Percentiles rank a stretch among this genome's conserved stretches.
Conservation (phyloP, 2,797 vertebrate species). For the Phrynocephalus forsythii region DNA sequence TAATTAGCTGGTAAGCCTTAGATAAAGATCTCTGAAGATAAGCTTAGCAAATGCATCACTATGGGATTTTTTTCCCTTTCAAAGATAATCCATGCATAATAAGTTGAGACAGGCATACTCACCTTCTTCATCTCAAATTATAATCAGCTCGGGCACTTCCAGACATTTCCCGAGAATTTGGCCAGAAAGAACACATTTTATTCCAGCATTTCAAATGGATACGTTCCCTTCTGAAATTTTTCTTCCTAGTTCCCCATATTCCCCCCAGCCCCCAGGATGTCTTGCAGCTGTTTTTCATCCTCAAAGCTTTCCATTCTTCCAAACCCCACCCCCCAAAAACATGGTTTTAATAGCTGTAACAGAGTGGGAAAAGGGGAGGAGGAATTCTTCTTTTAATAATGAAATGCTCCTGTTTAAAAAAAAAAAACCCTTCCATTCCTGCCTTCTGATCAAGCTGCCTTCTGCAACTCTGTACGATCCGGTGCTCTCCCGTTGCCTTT, state of each 20-base stretch:
- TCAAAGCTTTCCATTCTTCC: neutral
- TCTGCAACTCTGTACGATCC: neutral
- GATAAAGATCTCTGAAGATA: neutral
- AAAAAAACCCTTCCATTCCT: neutral
- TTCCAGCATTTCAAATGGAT: neutral
- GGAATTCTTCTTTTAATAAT: neutral
- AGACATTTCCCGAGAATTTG: neutral
- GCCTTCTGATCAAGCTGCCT: neutral
- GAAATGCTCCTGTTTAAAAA: neutral
- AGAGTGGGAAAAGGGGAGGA: neutral
- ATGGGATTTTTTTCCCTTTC: neutral
- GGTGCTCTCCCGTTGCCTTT: neutral
- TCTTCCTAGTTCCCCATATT: neutral
- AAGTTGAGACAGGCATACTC: too few species aligned
- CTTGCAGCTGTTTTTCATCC: neutral
- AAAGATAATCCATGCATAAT: neutral
- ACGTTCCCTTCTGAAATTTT: neutral
- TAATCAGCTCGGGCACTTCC: too few species aligned
- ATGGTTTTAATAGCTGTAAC: too few species aligned
- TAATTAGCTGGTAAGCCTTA: slow-evolving; percentile 44
- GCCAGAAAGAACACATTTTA: neutral
- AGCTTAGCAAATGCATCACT: neutral
- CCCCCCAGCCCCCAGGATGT: too few species aligned
- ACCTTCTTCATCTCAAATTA: neutral
- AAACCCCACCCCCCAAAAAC: too few species aligned